These are phyloP conservation scores for Charina bottae DNA, from an alignment of 2,113 vertebrate genomes.

Conservation along the genomic window DNA sequence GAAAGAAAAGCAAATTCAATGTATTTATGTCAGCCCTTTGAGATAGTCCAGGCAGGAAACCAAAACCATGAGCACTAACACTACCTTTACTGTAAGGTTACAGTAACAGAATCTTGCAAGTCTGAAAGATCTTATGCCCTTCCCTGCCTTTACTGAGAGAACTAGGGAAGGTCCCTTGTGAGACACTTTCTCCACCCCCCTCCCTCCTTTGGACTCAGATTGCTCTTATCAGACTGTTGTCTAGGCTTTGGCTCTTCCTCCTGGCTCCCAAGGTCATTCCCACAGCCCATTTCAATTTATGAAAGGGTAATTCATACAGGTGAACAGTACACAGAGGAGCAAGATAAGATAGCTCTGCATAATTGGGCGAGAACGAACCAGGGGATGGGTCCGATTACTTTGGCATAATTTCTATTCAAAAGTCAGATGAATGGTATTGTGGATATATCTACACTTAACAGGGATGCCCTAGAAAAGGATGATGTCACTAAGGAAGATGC, in stretches of 20 bases:
- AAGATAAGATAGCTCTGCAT: neutral
- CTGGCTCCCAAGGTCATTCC: neutral
- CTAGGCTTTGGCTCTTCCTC: neutral
- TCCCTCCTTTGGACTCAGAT: neutral
- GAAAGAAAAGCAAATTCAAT: conserved; percentile 1
- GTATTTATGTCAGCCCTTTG: neutral
- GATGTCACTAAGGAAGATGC: neutral
- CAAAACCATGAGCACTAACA: neutral
- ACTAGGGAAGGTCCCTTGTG: neutral
- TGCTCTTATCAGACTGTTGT: neutral
- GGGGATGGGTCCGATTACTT: neutral
- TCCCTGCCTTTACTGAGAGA: neutral
- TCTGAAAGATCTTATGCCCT: neutral
- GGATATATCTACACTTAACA: neutral
- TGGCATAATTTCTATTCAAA: neutral
- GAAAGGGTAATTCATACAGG: neutral
- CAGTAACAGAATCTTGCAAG: neutral
- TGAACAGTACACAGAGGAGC: too few relatives aligned
- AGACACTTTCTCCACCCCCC: neutral
- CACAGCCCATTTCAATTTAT: neutral
- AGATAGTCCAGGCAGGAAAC: neutral
- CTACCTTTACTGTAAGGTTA: neutral
- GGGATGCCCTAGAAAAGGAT: neutral
- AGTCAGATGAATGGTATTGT: neutral
- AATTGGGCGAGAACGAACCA: neutral